Conservation (phyloP, 2,888 invertebrate species). For the Xestia sexstrigata region DNA sequence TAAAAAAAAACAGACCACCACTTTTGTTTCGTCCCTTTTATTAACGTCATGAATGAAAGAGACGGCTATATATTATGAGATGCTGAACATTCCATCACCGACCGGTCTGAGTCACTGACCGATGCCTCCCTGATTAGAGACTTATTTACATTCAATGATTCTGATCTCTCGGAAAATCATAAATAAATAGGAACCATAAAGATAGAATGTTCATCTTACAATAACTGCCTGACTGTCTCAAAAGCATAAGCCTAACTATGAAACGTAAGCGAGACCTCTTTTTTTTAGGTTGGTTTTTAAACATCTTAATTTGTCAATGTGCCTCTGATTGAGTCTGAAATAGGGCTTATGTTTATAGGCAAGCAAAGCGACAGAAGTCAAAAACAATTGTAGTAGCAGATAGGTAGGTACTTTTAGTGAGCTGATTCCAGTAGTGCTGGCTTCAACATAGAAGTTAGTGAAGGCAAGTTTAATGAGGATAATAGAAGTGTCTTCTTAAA, state of each 20-base stretch:
- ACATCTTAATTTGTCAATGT: not conserved
- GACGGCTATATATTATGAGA: constrained; percentile 33
- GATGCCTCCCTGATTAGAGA: constrained; percentile 26
- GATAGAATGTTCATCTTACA: not conserved
- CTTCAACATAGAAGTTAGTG: not conserved
- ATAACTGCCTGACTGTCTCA: not conserved
- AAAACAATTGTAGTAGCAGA: not conserved
- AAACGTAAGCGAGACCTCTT: not conserved
- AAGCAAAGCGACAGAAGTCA: not conserved
- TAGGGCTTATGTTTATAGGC: not conserved
- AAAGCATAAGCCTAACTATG: not conserved
- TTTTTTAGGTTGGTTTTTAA: not conserved
- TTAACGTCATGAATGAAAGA: constrained; percentile 48
- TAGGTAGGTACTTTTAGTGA: not conserved
- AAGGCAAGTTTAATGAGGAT: not conserved
- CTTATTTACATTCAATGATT: not conserved
- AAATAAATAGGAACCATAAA: not conserved
- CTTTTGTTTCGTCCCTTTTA: not conserved
- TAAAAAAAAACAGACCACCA: not conserved
- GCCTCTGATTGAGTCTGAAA: not conserved
- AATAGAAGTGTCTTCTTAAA: not conserved
- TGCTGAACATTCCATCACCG: constrained; percentile 51
- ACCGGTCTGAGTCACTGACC: constrained; percentile 63
- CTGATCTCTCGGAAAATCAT: not conserved
- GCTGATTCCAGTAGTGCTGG: not conserved